These are phyloP conservation scores for Dicyrtoma fusca DNA, from an alignment of 2,888 invertebrate species.

Conservation along the genomic window DNA sequence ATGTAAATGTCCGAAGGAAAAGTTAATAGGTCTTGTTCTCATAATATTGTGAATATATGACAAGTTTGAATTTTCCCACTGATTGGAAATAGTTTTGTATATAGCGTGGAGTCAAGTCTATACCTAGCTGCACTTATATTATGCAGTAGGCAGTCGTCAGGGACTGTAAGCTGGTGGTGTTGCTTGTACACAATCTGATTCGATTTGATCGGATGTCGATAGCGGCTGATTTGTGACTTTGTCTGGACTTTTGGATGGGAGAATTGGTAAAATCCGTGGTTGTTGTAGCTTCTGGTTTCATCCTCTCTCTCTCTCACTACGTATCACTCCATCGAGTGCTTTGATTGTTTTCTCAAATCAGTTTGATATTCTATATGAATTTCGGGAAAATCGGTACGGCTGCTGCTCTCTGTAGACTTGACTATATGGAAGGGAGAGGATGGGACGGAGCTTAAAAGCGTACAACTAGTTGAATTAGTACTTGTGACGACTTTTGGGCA, in stretches of 20 bases:
- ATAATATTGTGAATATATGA: constrained; percentile 15
- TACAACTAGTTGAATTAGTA: constrained; percentile 6
- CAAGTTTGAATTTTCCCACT: constrained; percentile 25
- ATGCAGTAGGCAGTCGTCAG: too few relatives aligned
- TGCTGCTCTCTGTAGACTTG: too few relatives aligned
- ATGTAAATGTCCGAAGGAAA: constrained; percentile 24
- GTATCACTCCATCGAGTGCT: constrained; percentile 13
- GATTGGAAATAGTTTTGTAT: constrained; percentile 32
- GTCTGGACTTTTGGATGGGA: neutral
- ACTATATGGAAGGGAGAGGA: too few relatives aligned
- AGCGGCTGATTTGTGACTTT: constrained; percentile 29
- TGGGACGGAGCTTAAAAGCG: neutral
- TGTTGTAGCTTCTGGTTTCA: constrained; percentile 32
- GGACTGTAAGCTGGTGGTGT: constrained; percentile 10
- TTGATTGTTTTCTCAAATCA: constrained; percentile 12
- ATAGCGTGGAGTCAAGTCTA: neutral
- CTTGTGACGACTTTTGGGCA: constrained; percentile 32
- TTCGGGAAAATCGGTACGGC: neutral
- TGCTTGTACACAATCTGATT: too few relatives aligned
- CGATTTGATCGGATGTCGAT: constrained; percentile 33
- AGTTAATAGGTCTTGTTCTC: constrained; percentile 29
- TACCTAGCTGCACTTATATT: too few relatives aligned
- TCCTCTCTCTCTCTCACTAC: neutral
- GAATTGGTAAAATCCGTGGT: constrained; percentile 16
- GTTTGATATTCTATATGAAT: constrained; percentile 1